These are phyloP conservation scores for Parnassius orleans DNA, from an alignment of 2,888 invertebrate genomes.

Conservation along the genomic window DNA sequence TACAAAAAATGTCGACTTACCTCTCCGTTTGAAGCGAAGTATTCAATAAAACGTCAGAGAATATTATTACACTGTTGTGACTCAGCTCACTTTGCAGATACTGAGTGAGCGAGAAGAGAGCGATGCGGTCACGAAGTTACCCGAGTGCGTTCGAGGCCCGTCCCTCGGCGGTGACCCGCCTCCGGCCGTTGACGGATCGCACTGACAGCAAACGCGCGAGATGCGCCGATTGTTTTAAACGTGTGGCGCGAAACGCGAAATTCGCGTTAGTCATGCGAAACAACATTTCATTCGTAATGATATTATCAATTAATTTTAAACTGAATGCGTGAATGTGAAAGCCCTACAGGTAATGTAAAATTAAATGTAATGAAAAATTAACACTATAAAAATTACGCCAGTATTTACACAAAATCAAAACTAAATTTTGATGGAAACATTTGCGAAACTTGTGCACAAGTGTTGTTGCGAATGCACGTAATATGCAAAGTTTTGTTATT, in stretches of 20 bases:
- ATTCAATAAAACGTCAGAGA: slow-evolving; percentile 38
- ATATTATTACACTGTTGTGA: slow-evolving; percentile 48
- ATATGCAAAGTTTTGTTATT: slow-evolving; percentile 37
- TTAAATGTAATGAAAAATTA: slow-evolving; percentile 10
- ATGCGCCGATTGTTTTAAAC: slow-evolving; percentile 59
- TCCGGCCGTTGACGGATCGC: slow-evolving; percentile 52
- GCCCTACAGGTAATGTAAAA: slow-evolving; percentile 24
- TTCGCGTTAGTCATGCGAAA: slow-evolving; percentile 31
- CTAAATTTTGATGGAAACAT: slow-evolving; percentile 13
- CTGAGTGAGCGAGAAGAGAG: slow-evolving; percentile 44
- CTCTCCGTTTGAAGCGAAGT: slow-evolving; percentile 33
- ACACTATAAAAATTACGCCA: slow-evolving; percentile 16
- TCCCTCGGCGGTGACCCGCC: slow-evolving; percentile 52
- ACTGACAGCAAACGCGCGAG: slow-evolving; percentile 58
- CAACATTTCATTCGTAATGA: slow-evolving; percentile 6
- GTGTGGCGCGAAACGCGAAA: slow-evolving; percentile 57
- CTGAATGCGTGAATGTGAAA: slow-evolving; percentile 26
- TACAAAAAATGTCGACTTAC: slow-evolving; percentile 49
- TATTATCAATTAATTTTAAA: background rate
- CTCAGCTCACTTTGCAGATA: slow-evolving; percentile 61
- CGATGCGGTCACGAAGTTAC: slow-evolving; percentile 47
- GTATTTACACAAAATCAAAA: slow-evolving; percentile 17
- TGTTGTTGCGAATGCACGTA: slow-evolving; percentile 21
- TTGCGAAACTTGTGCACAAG: slow-evolving; percentile 26
- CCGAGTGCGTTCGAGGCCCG: slow-evolving; percentile 55